Evolutionary conservation across 2,797 vertebrate genomes (phyloP).

Genomic region (Catamblyrhynchus diadema): DNA sequence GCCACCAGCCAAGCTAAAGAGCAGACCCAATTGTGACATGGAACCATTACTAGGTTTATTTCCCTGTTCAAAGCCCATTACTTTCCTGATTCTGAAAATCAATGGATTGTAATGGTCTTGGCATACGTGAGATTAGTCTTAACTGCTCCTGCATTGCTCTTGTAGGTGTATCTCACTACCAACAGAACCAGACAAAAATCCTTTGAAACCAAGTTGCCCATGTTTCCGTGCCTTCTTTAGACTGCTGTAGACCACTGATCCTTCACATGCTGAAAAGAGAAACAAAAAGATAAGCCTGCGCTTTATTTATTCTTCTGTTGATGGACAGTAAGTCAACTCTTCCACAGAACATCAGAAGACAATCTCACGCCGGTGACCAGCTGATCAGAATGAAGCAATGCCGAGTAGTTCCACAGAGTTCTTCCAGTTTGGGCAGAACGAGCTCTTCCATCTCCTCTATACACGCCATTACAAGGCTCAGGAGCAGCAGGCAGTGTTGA

Average conservation of each 20-base stretch:
- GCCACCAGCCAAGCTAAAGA: neutral
- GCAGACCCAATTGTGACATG: neutral
- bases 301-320: neutral
- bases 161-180: neutral
- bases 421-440: neutral
- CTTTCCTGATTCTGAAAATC: neutral
- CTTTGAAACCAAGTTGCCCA: neutral
- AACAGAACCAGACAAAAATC: neutral
- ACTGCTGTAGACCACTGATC: neutral
- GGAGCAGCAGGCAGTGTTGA: neutral
- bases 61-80: neutral
- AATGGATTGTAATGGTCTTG: neutral
- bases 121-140: neutral
- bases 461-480: fast-evolving
- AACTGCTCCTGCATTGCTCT: neutral
- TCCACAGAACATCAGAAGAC: neutral
- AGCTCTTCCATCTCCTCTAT: neutral
- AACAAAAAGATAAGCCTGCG: neutral
- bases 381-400: neutral
- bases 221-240: neutral
- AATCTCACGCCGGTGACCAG: fast-evolving
- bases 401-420: neutral
- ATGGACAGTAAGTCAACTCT: neutral
- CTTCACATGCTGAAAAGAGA: neutral
- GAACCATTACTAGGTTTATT: neutral